phyloP scores from a whole-genome alignment of 2,888 invertebrate genomes.

The Conistra vaccinii region DNA sequence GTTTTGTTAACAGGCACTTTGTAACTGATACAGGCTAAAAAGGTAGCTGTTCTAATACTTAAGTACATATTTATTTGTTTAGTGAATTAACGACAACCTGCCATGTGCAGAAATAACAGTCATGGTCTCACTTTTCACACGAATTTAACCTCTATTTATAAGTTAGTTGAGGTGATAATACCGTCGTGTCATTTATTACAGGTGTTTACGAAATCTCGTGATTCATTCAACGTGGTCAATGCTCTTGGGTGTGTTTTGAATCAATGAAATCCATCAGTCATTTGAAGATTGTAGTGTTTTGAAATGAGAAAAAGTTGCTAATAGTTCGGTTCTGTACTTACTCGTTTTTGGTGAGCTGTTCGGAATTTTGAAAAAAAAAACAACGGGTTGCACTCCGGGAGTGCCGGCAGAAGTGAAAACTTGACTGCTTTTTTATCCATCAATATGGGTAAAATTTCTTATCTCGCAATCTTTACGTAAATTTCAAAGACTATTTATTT shows the following conservation, averaged over 20 bases:
- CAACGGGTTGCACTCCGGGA: too few species aligned
- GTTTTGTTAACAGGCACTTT: slow-evolving; percentile 20
- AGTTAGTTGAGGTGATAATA: background rate
- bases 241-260: slow-evolving; percentile 56
- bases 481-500: too few species aligned
- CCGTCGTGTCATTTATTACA: slow-evolving; percentile 56
- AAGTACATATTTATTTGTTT: slow-evolving; percentile 34
- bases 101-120: slow-evolving; percentile 33
- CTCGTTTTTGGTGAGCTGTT: background rate
- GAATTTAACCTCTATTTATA: slow-evolving; percentile 26
- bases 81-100: slow-evolving; percentile 13
- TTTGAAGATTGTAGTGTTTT: slow-evolving; percentile 33
- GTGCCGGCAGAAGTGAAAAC: too few species aligned
- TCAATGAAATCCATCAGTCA: slow-evolving; percentile 58
- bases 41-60: slow-evolving; percentile 8
- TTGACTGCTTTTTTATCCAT: too few species aligned
- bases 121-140: background rate
- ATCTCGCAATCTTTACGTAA: too few species aligned
- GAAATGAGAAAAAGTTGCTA: slow-evolving; percentile 19
- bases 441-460: too few species aligned
- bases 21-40: slow-evolving; percentile 1
- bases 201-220: slow-evolving; percentile 55
- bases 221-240: slow-evolving; percentile 63
- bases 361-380: too few species aligned
- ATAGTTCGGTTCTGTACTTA: slow-evolving; percentile 4